These are phyloP conservation scores for Gobius niger DNA, from an alignment of 2,113 vertebrate species.

Conservation along the genomic window DNA sequence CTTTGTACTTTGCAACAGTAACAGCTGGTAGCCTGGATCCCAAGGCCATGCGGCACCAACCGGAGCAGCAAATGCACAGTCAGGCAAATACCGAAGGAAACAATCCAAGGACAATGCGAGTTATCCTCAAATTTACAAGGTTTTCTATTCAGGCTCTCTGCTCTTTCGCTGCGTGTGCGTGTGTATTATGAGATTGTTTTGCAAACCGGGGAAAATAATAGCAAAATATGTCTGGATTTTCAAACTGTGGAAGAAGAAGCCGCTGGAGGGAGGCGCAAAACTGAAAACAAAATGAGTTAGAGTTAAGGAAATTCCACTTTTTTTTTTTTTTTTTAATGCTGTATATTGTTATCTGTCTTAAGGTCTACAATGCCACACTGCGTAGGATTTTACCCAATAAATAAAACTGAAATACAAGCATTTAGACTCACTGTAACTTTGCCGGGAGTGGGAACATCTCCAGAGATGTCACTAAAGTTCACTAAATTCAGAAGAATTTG, in stretches of 20 bases:
- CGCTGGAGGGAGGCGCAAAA: not conserved
- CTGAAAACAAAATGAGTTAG: not conserved
- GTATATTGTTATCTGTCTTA: not conserved
- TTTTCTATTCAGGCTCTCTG: not conserved
- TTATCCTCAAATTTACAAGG: not conserved
- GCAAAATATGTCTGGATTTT: not conserved
- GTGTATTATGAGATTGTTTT: not conserved
- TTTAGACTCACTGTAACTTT: too few relatives aligned
- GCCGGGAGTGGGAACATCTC: too few relatives aligned
- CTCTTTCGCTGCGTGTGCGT: not conserved
- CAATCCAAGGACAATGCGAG: not conserved
- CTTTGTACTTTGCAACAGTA: not conserved
- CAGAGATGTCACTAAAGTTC: too few relatives aligned
- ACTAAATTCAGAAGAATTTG: too few relatives aligned
- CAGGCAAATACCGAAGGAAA: not conserved
- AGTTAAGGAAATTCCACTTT: conserved; percentile 10
- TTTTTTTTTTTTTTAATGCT: too few relatives aligned
- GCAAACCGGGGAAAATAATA: not conserved
- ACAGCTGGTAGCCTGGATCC: not conserved
- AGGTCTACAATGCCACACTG: too few relatives aligned
- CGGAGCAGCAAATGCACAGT: not conserved
- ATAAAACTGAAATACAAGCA: too few relatives aligned
- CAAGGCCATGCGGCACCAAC: not conserved
- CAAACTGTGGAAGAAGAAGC: not conserved
- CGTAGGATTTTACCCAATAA: too few relatives aligned